Conservation (phyloP, 1,140 invertebrate genomes). For the Pantala flavescens region DNA sequence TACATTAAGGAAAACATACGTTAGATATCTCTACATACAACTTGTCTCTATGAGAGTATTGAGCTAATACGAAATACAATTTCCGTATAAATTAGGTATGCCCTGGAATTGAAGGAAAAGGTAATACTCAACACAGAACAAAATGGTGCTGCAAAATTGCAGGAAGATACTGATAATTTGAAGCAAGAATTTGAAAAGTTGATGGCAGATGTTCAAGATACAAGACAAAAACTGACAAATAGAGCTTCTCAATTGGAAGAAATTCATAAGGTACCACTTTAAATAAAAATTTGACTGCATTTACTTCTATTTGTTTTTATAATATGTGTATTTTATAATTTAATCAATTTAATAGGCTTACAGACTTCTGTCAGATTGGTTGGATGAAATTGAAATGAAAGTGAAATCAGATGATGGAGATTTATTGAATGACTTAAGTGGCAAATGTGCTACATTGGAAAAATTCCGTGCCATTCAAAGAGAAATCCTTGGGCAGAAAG, state of each 20-base stretch:
- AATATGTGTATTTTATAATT: too few species aligned
- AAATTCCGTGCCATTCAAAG: conserved; percentile 67
- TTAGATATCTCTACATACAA: too few species aligned
- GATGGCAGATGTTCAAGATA: conserved; percentile 65
- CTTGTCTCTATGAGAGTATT: too few species aligned
- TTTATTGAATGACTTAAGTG: conserved; percentile 71
- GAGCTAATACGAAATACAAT: too few species aligned
- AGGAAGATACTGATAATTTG: conserved; percentile 79
- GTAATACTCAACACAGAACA: conserved; percentile 87
- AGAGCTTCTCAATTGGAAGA: conserved; percentile 71
- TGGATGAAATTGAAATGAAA: conserved; percentile 76
- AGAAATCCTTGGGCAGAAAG: conserved; percentile 64
- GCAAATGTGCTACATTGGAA: conserved; percentile 77
- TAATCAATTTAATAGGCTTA: conserved; percentile 38
- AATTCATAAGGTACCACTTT: conserved; percentile 49
- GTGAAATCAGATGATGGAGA: conserved; percentile 37
- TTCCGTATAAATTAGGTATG: too few species aligned
- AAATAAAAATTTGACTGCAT: too few species aligned
- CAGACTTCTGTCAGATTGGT: conserved; percentile 67
- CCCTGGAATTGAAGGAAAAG: conserved; percentile 81
- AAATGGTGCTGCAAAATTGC: conserved; percentile 70
- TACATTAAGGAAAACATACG: too few species aligned
- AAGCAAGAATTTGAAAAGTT: conserved; percentile 81
- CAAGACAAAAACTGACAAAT: conserved; percentile 57
- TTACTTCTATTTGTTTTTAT: too few species aligned